phyloP scores from a whole-genome alignment of 2,797 vertebrate species.

The Pangasius djambal region DNA sequence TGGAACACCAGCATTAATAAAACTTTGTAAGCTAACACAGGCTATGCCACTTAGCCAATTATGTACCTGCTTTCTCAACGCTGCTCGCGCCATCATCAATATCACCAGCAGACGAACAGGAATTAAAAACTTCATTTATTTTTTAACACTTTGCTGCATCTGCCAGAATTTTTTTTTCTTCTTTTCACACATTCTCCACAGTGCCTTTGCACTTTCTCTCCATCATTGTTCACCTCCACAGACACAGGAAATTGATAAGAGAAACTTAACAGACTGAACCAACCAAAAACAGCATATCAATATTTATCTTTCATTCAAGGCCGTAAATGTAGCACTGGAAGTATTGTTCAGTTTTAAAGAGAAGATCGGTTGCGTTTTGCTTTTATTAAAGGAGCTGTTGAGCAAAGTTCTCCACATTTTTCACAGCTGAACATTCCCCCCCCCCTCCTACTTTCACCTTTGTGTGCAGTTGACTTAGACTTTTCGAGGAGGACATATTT shows the following conservation, averaged over 20 bases:
- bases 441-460: slow-evolving; percentile 30
- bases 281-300: background rate
- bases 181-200: background rate
- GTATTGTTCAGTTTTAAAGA: background rate
- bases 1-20: background rate
- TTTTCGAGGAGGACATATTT: slow-evolving; percentile 72
- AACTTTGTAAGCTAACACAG: background rate
- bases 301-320: background rate
- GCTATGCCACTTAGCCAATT: background rate
- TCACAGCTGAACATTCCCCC: background rate
- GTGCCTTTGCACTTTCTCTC: background rate
- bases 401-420: slow-evolving; percentile 17
- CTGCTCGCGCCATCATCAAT: background rate
- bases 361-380: background rate
- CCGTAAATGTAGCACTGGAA: background rate
- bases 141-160: no score
- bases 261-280: background rate
- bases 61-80: background rate
- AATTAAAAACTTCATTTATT: background rate
- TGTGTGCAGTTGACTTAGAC: slow-evolving; percentile 49
- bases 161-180: background rate
- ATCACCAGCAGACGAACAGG: background rate
- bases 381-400: background rate
- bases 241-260: background rate
- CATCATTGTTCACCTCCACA: background rate